Evolutionary conservation across 2,797 vertebrate genomes (phyloP).

Genomic region (Malurus leucopterus): DNA sequence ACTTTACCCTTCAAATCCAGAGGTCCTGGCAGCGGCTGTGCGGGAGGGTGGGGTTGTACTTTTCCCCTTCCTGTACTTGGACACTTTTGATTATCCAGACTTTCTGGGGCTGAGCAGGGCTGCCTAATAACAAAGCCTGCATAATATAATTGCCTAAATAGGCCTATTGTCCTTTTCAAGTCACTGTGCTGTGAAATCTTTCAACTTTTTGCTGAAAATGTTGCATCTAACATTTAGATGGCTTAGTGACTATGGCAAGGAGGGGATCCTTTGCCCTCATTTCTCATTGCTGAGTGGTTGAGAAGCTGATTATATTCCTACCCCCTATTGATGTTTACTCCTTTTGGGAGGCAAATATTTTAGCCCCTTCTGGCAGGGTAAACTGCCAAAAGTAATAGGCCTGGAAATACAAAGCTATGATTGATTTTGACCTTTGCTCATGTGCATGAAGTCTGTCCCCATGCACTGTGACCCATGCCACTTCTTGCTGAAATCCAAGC

Average conservation of each 20-base stretch:
- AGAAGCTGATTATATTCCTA: background rate
- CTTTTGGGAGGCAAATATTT: conserved; percentile 54
- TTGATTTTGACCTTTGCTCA: conserved; percentile 63
- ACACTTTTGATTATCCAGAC: conserved; percentile 58
- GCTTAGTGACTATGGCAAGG: background rate
- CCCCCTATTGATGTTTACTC: conserved; percentile 21
- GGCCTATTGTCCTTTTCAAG: conserved; percentile 47
- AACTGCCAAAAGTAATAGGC: conserved; percentile 49
- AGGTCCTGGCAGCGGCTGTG: conserved; percentile 39
- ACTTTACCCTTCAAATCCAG: conserved; percentile 46
- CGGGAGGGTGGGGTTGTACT: conserved; percentile 59
- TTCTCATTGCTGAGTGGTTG: background rate
- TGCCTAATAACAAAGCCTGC: conserved; percentile 55
- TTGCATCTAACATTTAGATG: background rate
- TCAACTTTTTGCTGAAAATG: conserved; percentile 12
- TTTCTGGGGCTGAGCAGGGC: conserved; percentile 50
- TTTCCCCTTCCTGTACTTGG: conserved; percentile 60
- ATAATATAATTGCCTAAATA: conserved; percentile 57
- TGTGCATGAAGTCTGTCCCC: conserved; percentile 44
- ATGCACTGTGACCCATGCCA: conserved; percentile 51
- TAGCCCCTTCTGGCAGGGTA: conserved; percentile 39
- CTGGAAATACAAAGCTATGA: conserved; percentile 50
- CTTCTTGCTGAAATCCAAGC: conserved; percentile 42
- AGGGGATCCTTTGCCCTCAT: background rate
- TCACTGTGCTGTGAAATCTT: conserved; percentile 35